A percentile compares a stretch with the other conserved stretches of the same genome.
Conservation (phyloP, 2,888 invertebrate species). For the Chymomyza procnemis region DNA sequence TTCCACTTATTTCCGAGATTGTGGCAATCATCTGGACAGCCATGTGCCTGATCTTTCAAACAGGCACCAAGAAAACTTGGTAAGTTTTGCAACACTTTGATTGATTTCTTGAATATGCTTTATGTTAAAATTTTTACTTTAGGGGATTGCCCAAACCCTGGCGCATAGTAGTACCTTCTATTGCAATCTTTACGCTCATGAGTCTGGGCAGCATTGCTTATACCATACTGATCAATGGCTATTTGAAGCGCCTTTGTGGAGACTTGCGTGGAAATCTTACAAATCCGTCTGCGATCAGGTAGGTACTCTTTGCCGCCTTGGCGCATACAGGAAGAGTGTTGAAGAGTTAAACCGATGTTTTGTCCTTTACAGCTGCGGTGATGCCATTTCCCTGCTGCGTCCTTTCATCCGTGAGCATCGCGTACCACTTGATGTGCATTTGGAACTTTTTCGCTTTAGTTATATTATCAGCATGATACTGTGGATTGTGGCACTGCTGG, state of each 20-base stretch:
- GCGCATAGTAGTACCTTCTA: constrained; percentile 76
- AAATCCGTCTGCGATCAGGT: constrained; percentile 66
- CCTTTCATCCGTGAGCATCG: constrained; percentile 65
- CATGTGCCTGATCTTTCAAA: constrained; percentile 75
- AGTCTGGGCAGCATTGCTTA: constrained; percentile 60
- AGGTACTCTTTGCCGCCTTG: constrained; percentile 2
- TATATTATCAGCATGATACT: constrained; percentile 63
- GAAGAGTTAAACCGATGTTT: too few relatives aligned
- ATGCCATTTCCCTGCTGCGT: constrained; percentile 70
- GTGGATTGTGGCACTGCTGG: constrained; percentile 68
- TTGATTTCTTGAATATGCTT: background rate
- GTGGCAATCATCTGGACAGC: constrained; percentile 75
- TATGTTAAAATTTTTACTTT: background rate
- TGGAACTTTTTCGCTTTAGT: constrained; percentile 63
- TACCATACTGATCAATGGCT: constrained; percentile 65
- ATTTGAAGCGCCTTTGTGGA: constrained; percentile 61
- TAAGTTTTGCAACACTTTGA: constrained; percentile 32
- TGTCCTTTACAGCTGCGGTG: constrained; percentile 58
- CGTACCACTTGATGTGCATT: constrained; percentile 62
- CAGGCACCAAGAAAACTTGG: constrained; percentile 73
- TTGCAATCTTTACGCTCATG: constrained; percentile 72
- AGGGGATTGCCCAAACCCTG: constrained; percentile 76
- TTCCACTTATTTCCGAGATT: constrained; percentile 73
- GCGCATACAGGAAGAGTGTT: too few relatives aligned
- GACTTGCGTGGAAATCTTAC: constrained; percentile 60